These are phyloP conservation scores for Edolisoma coerulescens DNA, from an alignment of 2,113 vertebrate genomes.

Conservation along the genomic window DNA sequence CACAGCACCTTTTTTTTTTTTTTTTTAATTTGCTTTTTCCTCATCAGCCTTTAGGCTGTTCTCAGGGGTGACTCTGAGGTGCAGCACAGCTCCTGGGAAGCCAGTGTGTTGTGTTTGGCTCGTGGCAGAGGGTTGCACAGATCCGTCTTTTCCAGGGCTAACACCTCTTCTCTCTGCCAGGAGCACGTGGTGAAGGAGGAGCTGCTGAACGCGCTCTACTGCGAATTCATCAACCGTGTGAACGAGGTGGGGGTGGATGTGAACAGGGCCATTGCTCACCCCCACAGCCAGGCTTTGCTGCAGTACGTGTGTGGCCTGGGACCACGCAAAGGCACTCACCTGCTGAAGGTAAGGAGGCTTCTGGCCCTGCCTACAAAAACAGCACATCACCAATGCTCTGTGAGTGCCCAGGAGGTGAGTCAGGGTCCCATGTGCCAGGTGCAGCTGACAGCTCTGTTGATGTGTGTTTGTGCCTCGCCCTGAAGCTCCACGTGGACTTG, in stretches of 20 bases:
- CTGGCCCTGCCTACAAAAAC: not conserved
- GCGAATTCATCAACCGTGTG: slow-evolving; percentile 96
- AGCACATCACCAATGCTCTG: not conserved
- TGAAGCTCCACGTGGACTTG: not conserved
- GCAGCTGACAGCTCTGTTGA: not conserved
- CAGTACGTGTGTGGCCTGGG: slow-evolving; percentile 96
- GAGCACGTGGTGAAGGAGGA: slow-evolving; percentile 98
- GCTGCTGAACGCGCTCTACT: slow-evolving; percentile 89
- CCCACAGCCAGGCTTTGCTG: slow-evolving; percentile 94
- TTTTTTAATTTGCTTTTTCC: not conserved
- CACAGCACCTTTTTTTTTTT: not conserved
- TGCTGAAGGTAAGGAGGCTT: slow-evolving; percentile 85
- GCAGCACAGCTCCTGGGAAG: not conserved
- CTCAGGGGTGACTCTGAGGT: not conserved
- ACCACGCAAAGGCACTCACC: slow-evolving; percentile 91
- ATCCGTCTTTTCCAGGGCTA: not conserved
- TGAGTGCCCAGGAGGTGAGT: not conserved
- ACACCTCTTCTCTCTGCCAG: slow-evolving; percentile 62
- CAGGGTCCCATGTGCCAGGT: not conserved
- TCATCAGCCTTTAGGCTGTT: not conserved
- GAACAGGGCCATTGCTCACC: slow-evolving; percentile 92
- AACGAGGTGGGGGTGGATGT: slow-evolving; percentile 98
- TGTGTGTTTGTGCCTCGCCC: not conserved
- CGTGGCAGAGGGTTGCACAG: not conserved
- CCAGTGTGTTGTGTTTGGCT: not conserved